Base-by-base conservation (phyloP, 2,888 invertebrate genomes). In the Caenorhabditis auriculariae region DNA sequence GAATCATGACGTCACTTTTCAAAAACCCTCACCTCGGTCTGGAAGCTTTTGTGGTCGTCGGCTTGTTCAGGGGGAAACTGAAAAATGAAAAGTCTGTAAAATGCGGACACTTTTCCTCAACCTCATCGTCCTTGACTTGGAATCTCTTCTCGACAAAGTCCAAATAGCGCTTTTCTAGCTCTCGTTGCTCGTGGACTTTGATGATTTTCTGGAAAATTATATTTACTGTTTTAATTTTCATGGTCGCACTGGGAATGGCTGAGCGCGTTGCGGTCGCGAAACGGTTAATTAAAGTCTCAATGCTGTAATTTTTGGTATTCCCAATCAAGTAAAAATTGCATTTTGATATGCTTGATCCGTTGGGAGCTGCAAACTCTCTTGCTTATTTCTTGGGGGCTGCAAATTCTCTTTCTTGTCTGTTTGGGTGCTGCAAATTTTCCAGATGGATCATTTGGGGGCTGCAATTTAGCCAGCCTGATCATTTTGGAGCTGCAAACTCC, bases 61-160 rank as follows among this genome's bases (percentile, higher is more conserved):
- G 66, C 70, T 29, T 62, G 59, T 51, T 74, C 71, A 3, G 71
- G 51, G 3, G 69, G 67, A 9, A 72, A 57, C 67, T 72, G 51
- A 60, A 75, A 60, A 38, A 21, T 17, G 35, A n/a, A 49, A 17
- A 38, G 19, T 21, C 6, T 45, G 19, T 19, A 42, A 6, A 38
- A 21, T 17, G 12, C 35, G 48, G 21, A 43, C 44, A 60, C 56
- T n/a, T 56, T 32, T 44, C 15, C 42, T 29, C 38, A 38, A 74
- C 75, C 65, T 66, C 62, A 12, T 60, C 64, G 45, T 75, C 52
- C 24, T 64, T 60, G 19, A 66, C 58, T n/a, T 46, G 54, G 51
- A 78, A 77, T 9, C 72, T 47, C 23, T 59, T 55, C 35, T 76
- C 74, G 23, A 78, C 61, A 46, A 75, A 79, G 4, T 69, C 57